Conservation (phyloP, 2,797 vertebrate species). For the Euthynnus affinis region DNA sequence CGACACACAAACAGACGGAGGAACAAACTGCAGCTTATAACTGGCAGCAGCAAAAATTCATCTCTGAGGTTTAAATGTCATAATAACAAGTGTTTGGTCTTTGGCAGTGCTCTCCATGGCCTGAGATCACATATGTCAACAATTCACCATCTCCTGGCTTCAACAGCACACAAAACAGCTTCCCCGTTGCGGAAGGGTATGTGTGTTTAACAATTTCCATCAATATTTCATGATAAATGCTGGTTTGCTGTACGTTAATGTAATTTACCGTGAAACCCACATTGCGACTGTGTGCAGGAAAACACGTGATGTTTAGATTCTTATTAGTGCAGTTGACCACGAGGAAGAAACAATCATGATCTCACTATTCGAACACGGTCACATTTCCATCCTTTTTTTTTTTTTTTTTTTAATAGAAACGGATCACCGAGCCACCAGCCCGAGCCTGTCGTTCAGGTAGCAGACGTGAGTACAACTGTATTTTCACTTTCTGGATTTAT, state of each 20-base stretch:
- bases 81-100: conserved; percentile 36
- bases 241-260: neutral
- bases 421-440: conserved; percentile 95
- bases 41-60: neutral
- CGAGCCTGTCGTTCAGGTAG: conserved; percentile 90
- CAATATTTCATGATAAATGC: neutral
- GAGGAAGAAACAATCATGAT: too few relatives aligned
- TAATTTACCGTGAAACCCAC: conserved; percentile 2
- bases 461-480: conserved; percentile 89
- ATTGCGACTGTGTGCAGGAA: neutral
- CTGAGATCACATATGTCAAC: conserved; percentile 92
- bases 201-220: conserved; percentile 44
- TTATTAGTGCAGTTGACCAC: neutral
- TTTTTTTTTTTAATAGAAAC: too few relatives aligned
- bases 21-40: neutral
- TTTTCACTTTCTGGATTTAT: conserved; percentile 18
- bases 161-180: conserved; percentile 93
- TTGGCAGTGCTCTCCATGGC: conserved; percentile 95
- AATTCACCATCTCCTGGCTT: conserved; percentile 94
- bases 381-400: conserved; percentile 32
- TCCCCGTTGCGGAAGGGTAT: conserved; percentile 93
- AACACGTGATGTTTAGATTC: neutral
- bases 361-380: neutral
- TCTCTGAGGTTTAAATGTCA: conserved; percentile 10
- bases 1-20: neutral